Conservation (phyloP, 2,797 vertebrate genomes). For the Neostethus bicornis region DNA sequence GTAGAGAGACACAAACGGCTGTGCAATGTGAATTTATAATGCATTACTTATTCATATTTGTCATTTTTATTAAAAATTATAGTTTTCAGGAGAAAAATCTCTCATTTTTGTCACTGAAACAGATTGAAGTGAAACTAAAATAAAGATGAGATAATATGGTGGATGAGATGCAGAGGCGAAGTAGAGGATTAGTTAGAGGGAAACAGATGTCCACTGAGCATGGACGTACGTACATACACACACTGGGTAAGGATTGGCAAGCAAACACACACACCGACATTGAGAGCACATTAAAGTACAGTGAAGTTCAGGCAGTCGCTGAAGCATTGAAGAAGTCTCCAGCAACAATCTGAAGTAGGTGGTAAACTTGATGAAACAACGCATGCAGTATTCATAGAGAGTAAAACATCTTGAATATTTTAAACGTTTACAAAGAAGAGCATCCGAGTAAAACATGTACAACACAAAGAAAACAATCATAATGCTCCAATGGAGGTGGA, state of each 20-base stretch:
- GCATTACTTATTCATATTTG: constrained; percentile 25
- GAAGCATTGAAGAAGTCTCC: constrained; percentile 37
- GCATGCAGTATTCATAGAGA: constrained; percentile 28
- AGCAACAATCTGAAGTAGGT: constrained; percentile 15
- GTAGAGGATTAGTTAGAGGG: constrained; percentile 51
- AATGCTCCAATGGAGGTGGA: background rate
- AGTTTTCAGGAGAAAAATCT: constrained; percentile 9
- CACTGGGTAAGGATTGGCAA: constrained; percentile 2
- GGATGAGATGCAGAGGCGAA: constrained; percentile 45
- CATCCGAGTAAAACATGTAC: background rate
- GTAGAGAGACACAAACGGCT: constrained; percentile 2
- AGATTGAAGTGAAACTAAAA: constrained; percentile 51
- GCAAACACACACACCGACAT: constrained; percentile 19
- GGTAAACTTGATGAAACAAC: constrained; percentile 18
- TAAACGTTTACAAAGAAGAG: background rate
- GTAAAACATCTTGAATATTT: constrained; percentile 19
- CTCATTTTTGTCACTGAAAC: constrained; percentile 33
- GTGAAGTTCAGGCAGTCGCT: constrained; percentile 44
- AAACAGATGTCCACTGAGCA: constrained; percentile 53
- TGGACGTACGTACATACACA: constrained; percentile 15
- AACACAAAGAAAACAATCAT: background rate
- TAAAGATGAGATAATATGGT: constrained; percentile 45
- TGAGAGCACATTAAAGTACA: constrained; percentile 15
- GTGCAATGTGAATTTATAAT: background rate
- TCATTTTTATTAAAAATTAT: constrained; percentile 22